A percentile compares a stretch with the other conserved stretches of the same genome.
Conservation (phyloP, 2,888 invertebrate species). For the Helobdella robusta region DNA sequence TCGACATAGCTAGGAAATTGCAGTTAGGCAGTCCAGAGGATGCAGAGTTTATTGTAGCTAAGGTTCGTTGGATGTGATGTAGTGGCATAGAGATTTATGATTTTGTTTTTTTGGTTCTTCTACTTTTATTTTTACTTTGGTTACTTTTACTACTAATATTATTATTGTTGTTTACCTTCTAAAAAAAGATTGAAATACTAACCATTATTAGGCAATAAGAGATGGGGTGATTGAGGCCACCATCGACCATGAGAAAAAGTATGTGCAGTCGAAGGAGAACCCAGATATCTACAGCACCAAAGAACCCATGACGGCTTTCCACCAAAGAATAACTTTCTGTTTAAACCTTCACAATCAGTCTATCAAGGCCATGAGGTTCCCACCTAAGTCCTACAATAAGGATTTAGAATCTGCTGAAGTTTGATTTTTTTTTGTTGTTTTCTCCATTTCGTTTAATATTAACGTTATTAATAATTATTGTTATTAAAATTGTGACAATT, state of each 20-base stretch:
- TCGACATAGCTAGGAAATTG: constrained; percentile 85
- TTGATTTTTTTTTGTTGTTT: neutral
- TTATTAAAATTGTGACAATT: neutral
- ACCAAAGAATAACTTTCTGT: constrained; percentile 92
- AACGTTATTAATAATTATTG: neutral
- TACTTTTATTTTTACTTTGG: no score
- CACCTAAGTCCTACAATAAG: constrained; percentile 94
- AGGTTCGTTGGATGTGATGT: no score
- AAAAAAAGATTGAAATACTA: no score
- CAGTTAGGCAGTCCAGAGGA: constrained; percentile 89
- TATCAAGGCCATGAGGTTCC: constrained; percentile 95
- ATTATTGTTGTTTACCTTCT: no score
- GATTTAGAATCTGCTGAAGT: constrained; percentile 64
- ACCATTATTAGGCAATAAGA: constrained; percentile 59
- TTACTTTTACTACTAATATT: no score
- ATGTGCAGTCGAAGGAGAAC: constrained; percentile 93
- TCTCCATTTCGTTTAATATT: neutral
- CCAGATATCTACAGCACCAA: constrained; percentile 91
- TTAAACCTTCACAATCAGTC: constrained; percentile 95
- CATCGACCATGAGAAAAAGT: constrained; percentile 82
- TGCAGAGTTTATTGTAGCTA: constrained; percentile 96
- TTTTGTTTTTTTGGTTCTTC: no score
- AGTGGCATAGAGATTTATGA: no score
- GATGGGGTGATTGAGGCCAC: constrained; percentile 98
- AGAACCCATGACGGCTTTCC: constrained; percentile 89